Evolutionary conservation across 2,797 vertebrate species (phyloP), one percentile per base, ranked within the genome.

Genomic region (Yasuhikotakia modesta): DNA sequence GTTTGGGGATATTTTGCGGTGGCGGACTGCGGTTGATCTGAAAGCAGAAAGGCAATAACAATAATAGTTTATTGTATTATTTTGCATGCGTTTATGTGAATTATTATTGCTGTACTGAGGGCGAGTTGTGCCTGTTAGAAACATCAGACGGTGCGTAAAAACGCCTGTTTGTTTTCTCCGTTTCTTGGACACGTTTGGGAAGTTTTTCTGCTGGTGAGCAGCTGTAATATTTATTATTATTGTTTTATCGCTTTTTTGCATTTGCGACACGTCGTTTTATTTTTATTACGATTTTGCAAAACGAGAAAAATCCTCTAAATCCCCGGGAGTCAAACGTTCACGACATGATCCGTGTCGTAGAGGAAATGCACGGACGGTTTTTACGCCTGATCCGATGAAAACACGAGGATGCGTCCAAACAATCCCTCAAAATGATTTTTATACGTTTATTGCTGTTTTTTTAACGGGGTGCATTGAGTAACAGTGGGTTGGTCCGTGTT

Each of bases 351-450:
- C 4, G 35, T 35, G 5, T 7, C 35, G 32, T 82, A 79, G 72
- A 79, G 67, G 82, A 82, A 11, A 55, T 55, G 39, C 50, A 32
- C 30, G 30, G 30, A 32, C 35, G 10, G 48, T 22, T 27, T 68
- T 46, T 39, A 48, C 43, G 73, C 48, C 7, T 45, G 32, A 69
- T 86, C 79, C 52, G 13, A 64, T 70, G 70, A 70, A 83, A 87
- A 70, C 90, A 81, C 83, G 91, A 85, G 86, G 86, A 86, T 84
- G 87, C 67, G 68, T 45, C 84, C 70, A 85, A 86, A 76, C 87
- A 82, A 84, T 83, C 86, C 73, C 89, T 90, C 87, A 93, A 91
- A 87, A 93, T 92, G 90, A 91, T 86, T 80, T 81, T 32, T 32
- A 32, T 87, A 39, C 83, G 83, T 81, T 87, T 86, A 57, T 87